Evolutionary conservation across 1,140 invertebrate genomes (phyloP).

Genomic region (Zaprionus gabonicus): DNA sequence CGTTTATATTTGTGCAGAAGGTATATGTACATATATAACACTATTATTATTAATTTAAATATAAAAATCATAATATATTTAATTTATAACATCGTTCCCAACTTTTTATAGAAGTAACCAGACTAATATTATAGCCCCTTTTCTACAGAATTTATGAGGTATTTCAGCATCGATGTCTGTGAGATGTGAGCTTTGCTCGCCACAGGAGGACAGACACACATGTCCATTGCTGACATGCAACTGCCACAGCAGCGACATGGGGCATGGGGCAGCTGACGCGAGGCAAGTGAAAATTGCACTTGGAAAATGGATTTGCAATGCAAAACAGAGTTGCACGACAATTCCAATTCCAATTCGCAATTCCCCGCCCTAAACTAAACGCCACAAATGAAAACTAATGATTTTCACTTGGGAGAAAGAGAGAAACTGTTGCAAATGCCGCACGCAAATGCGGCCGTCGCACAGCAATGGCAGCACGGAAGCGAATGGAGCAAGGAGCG

Average conservation of each 20-base stretch:
- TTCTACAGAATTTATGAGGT: not conserved
- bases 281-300: conserved; percentile 75
- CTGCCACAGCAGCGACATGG: conserved; percentile 54
- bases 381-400: conserved; percentile 80
- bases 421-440: conserved; percentile 31
- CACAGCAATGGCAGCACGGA: conserved; percentile 63
- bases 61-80: not conserved
- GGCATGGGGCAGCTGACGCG: conserved; percentile 31
- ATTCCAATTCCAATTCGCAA: conserved; percentile 33
- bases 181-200: not conserved
- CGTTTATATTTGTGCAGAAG: too few species aligned
- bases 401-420: conserved; percentile 66
- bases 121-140: not conserved
- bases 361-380: conserved; percentile 69
- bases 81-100: too few species aligned
- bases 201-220: conserved; percentile 39
- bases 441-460: conserved; percentile 53
- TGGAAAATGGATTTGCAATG: conserved; percentile 66
- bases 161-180: conserved; percentile 22
- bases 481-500: conserved; percentile 49
- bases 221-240: conserved; percentile 64
- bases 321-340: conserved; percentile 78
- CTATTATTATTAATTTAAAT: too few species aligned
- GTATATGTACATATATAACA: too few species aligned
- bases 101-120: not conserved